These are phyloP conservation scores for Labeo catla DNA, from an alignment of 2,113 vertebrate species.

Conservation along the genomic window DNA sequence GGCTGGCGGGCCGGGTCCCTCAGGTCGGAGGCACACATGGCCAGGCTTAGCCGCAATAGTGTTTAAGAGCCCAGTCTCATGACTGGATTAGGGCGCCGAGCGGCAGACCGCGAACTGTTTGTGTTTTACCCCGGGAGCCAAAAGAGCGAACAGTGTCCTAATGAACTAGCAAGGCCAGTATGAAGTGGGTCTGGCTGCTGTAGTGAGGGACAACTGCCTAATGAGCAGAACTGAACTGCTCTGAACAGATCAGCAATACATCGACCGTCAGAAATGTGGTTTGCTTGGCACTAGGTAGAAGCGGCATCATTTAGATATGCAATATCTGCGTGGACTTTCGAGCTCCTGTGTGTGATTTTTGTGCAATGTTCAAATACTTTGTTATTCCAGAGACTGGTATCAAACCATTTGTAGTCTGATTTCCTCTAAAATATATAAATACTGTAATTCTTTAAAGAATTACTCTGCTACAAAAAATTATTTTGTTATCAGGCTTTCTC, in stretches of 20 bases:
- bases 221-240: constrained; percentile 33
- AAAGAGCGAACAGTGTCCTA: constrained; percentile 50
- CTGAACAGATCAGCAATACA: not conserved
- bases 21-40: constrained; percentile 62
- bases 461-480: not conserved
- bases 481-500: not conserved
- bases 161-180: constrained; percentile 53
- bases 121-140: constrained; percentile 45
- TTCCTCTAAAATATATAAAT: not conserved
- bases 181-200: constrained; percentile 41
- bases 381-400: not conserved
- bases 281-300: constrained; percentile 4
- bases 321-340: not conserved
- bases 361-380: not conserved
- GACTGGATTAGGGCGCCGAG: constrained; percentile 46
- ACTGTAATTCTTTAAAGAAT: not conserved
- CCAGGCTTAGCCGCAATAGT: constrained; percentile 46
- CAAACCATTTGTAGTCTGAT: not conserved
- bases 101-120: constrained; percentile 55
- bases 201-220: constrained; percentile 33
- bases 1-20: constrained; percentile 58
- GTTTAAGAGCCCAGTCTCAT: constrained; percentile 47
- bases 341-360: not conserved
- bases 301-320: not conserved
- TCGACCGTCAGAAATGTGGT: not conserved